Conservation (phyloP, 1,140 invertebrate genomes). For the Aphis craccivora region DNA sequence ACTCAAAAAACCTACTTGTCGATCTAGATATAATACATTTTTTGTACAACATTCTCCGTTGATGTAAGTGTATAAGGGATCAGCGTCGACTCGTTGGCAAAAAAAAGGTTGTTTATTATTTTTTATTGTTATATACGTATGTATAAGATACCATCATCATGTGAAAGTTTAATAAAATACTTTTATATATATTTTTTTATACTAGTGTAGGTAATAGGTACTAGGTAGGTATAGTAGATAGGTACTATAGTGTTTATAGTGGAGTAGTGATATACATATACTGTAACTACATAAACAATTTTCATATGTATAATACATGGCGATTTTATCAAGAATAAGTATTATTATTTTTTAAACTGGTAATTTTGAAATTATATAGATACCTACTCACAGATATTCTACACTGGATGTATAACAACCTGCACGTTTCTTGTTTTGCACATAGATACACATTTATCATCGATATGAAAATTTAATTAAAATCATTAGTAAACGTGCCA, state of each 20-base stretch:
- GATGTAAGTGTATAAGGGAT: not conserved
- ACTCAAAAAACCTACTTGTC: not conserved
- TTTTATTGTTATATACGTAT: not conserved
- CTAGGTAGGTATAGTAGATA: not conserved
- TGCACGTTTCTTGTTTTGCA: constrained; percentile 16
- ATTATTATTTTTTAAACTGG: constrained; percentile 8
- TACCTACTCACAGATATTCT: not conserved
- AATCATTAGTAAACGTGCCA: not conserved
- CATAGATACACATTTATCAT: not conserved
- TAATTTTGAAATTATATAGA: not conserved
- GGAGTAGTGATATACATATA: no score
- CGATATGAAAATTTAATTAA: not conserved
- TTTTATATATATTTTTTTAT: not conserved
- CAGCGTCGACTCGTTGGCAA: not conserved
- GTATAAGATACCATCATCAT: not conserved
- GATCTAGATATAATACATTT: not conserved
- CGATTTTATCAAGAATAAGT: not conserved
- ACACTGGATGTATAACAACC: not conserved
- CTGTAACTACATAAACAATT: not conserved
- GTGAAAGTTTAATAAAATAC: not conserved
- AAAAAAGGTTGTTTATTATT: not conserved
- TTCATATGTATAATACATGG: not conserved
- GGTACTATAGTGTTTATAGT: not conserved
- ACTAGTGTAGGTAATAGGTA: not conserved
- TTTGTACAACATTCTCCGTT: not conserved